Conservation (phyloP, 1,140 invertebrate genomes). For the Galleria mellonella region DNA sequence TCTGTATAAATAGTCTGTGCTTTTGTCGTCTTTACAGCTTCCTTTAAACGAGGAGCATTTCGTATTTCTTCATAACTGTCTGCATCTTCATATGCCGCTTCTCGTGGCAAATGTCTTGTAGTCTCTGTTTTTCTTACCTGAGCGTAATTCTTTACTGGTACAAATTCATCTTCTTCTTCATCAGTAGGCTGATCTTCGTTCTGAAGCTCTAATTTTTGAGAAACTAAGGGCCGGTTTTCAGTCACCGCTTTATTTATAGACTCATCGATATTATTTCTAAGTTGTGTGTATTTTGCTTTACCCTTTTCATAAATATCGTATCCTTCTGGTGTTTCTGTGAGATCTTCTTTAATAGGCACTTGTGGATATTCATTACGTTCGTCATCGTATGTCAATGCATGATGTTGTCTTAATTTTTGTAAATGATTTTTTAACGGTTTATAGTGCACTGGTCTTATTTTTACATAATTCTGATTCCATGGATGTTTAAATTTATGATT, state of each 20-base stretch:
- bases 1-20: constrained; percentile 84
- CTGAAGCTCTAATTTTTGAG: constrained; percentile 45
- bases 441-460: constrained; percentile 62
- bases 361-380: constrained; percentile 67
- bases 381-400: constrained; percentile 60
- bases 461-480: constrained; percentile 53
- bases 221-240: constrained; percentile 35
- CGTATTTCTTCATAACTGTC: constrained; percentile 75
- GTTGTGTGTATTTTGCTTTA: constrained; percentile 43
- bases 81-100: constrained; percentile 74
- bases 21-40: constrained; percentile 82
- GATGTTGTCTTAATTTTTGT: constrained; percentile 49
- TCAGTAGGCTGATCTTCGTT: constrained; percentile 21
- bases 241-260: constrained; percentile 47
- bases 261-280: constrained; percentile 55
- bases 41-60: constrained; percentile 77
- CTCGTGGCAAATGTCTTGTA: constrained; percentile 76
- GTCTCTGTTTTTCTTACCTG: constrained; percentile 80
- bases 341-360: constrained; percentile 26
- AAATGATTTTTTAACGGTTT: constrained; percentile 57
- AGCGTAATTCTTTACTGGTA: constrained; percentile 79
- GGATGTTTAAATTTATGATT: constrained; percentile 62
- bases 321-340: constrained; percentile 45
- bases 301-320: constrained; percentile 68
- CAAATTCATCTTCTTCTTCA: constrained; percentile 73